phyloP scores from a whole-genome alignment of 1,140 invertebrate species.

The Trichomalopsis sarcophagae region DNA sequence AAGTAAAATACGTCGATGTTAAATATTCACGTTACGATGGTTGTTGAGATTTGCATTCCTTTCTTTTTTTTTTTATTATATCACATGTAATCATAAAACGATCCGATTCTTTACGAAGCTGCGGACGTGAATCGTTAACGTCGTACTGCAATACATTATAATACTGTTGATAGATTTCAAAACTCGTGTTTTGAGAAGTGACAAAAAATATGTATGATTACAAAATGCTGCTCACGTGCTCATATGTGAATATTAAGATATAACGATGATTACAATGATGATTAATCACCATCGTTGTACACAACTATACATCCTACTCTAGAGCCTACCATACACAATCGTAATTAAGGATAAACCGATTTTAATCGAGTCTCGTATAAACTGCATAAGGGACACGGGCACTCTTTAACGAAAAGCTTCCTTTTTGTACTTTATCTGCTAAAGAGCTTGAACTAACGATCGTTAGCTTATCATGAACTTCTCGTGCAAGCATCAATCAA shows the following conservation, averaged over 20 bases:
- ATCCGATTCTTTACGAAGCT: slow-evolving; percentile 17
- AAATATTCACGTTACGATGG: slow-evolving; percentile 27
- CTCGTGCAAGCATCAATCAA: too few relatives aligned
- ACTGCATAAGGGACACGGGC: not conserved
- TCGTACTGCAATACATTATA: slow-evolving; percentile 39
- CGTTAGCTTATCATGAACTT: too few relatives aligned
- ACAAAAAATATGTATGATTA: slow-evolving; percentile 9
- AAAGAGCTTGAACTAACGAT: too few relatives aligned
- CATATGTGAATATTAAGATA: slow-evolving; percentile 22
- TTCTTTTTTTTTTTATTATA: slow-evolving; percentile 17
- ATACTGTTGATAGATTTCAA: slow-evolving; percentile 41
- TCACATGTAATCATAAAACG: slow-evolving; percentile 15
- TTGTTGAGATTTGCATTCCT: slow-evolving; percentile 39
- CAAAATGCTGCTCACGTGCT: not conserved
- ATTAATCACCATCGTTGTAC: slow-evolving; percentile 11
- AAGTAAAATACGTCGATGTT: slow-evolving; percentile 37
- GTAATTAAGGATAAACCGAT: not conserved
- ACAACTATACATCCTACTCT: slow-evolving; percentile 13
- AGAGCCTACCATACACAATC: slow-evolving; percentile 14
- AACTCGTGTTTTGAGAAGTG: not conserved
- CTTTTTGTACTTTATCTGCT: not conserved
- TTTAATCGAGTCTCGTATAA: not conserved
- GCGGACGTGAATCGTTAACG: slow-evolving; percentile 33
- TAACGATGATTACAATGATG: slow-evolving; percentile 18
- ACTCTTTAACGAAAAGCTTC: not conserved